A percentile compares a stretch with the other conserved stretches of the same genome.
Conservation (phyloP, 2,797 vertebrate species). For the Picus viridis region DNA sequence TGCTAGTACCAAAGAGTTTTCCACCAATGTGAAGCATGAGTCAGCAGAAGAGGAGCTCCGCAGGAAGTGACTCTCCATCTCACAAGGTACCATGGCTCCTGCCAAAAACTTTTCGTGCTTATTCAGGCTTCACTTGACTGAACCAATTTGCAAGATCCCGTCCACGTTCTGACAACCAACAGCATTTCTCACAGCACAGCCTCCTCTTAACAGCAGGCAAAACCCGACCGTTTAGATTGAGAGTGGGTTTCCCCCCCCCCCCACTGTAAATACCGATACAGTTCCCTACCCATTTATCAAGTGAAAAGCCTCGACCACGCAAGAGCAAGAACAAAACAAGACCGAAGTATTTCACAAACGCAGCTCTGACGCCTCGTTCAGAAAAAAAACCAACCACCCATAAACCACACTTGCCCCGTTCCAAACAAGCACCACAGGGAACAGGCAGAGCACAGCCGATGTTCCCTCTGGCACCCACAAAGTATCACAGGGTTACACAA, state of each 20-base stretch:
- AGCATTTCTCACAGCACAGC: background rate
- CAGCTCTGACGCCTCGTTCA: background rate
- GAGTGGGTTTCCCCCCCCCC: background rate
- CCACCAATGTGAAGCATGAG: slow-evolving; percentile 17
- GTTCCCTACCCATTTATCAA: background rate
- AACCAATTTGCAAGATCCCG: background rate
- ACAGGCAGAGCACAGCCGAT: background rate
- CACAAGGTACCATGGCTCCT: slow-evolving; percentile 10
- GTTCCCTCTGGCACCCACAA: background rate
- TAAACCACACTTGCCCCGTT: background rate
- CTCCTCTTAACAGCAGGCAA: background rate
- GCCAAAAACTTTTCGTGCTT: slow-evolving; percentile 57
- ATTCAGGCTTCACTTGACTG: background rate
- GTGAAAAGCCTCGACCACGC: background rate
- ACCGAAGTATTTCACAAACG: background rate
- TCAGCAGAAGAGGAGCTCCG: slow-evolving; percentile 49
- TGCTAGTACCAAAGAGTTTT: background rate
- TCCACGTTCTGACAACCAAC: background rate
- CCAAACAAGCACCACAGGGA: background rate
- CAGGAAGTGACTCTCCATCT: slow-evolving; percentile 36
- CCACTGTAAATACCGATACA: rapidly evolving
- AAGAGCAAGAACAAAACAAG: background rate
- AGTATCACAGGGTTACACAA: background rate
- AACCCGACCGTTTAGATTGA: background rate
- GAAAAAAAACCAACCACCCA: background rate